Conservation (phyloP, 2,113 vertebrate species). For the Pachypanchax playfairii region DNA sequence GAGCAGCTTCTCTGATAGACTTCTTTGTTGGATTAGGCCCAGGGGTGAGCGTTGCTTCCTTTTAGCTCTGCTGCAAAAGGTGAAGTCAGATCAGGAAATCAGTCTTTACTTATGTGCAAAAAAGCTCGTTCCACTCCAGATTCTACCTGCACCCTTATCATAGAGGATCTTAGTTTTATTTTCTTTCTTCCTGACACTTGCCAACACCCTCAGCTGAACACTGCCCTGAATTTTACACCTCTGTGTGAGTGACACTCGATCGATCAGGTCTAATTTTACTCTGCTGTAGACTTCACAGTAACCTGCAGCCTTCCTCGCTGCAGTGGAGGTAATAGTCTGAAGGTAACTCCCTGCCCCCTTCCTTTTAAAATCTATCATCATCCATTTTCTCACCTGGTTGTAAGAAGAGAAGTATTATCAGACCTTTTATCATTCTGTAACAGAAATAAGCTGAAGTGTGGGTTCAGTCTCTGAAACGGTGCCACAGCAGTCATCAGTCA, state of each 20-base stretch:
- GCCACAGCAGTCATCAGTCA: slow-evolving; percentile 1
- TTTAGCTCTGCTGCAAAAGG: slow-evolving; percentile 23
- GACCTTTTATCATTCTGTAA: slow-evolving; percentile 21
- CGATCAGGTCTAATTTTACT: slow-evolving; percentile 24
- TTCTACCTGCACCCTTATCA: slow-evolving; percentile 43
- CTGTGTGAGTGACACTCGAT: slow-evolving; percentile 60
- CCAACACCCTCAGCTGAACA: slow-evolving; percentile 27
- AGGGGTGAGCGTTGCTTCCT: slow-evolving; percentile 2
- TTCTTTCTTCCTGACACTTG: slow-evolving; percentile 47
- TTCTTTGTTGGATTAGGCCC: slow-evolving; percentile 32
- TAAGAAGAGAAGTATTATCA: slow-evolving; percentile 20
- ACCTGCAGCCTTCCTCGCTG: slow-evolving; percentile 25
- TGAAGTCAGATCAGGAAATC: no score
- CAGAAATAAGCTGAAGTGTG: slow-evolving; percentile 24
- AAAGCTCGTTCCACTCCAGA: slow-evolving; percentile 39
- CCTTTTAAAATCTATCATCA: slow-evolving; percentile 20
- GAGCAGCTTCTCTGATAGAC: slow-evolving; percentile 44
- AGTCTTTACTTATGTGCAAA: slow-evolving; percentile 64
- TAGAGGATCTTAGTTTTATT: no score
- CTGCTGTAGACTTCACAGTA: slow-evolving; percentile 27
- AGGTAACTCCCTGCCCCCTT: no score
- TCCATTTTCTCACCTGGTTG: slow-evolving; percentile 20
- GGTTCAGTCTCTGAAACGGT: slow-evolving; percentile 4
- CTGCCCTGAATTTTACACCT: slow-evolving; percentile 36
- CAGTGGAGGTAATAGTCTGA: slow-evolving; percentile 3